phyloP scores from a whole-genome alignment of 1,140 invertebrate species.

The Vanessa tameamea region DNA sequence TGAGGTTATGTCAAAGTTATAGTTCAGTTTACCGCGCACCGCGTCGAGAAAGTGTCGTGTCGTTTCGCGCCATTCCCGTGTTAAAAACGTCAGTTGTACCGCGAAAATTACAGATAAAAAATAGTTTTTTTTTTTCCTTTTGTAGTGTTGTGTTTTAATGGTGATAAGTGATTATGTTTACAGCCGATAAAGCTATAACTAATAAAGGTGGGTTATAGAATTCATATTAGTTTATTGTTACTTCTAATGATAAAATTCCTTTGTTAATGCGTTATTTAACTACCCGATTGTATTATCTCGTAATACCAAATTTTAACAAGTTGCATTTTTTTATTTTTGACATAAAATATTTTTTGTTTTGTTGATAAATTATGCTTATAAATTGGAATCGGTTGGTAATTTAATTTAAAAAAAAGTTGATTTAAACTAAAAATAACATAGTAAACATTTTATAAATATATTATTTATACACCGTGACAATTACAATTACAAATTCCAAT shows the following conservation, averaged over 20 bases:
- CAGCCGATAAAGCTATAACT: constrained; percentile 38
- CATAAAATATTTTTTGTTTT: neutral
- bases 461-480: too few species aligned
- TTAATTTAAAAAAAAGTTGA: too few species aligned
- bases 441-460: neutral
- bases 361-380: neutral
- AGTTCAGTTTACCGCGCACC: constrained; percentile 54
- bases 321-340: neutral
- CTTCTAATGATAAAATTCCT: constrained; percentile 50
- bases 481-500: too few species aligned
- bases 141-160: constrained; percentile 23
- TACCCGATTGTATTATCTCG: neutral
- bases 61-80: constrained; percentile 45
- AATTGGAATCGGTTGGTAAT: too few species aligned
- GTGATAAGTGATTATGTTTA: constrained; percentile 33
- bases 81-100: constrained; percentile 30
- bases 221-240: constrained; percentile 37
- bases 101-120: constrained; percentile 27
- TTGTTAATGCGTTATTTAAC: constrained; percentile 16
- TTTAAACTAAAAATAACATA: too few species aligned
- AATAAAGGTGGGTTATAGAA: constrained; percentile 48
- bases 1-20: constrained; percentile 35
- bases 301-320: neutral
- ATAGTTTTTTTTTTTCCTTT: constrained; percentile 21
- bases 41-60: constrained; percentile 45